phyloP scores from a whole-genome alignment of 53 echinoderm and acorn worm species.

The Zoroaster sp. region DNA sequence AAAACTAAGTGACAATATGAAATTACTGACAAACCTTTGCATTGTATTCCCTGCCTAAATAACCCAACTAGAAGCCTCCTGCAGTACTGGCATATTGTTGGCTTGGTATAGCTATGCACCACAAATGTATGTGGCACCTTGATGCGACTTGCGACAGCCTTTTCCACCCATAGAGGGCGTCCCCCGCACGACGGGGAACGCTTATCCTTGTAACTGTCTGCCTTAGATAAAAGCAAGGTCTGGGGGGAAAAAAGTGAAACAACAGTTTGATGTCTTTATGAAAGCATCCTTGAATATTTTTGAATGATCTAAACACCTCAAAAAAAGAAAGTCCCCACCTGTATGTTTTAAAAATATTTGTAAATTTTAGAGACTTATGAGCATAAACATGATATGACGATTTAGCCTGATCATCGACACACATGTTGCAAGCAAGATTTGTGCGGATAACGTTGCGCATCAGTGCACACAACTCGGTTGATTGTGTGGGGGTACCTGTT shows the following conservation, averaged over 20 bases:
- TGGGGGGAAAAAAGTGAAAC: not conserved
- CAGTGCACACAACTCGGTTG: no score
- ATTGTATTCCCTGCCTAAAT: constrained; percentile 97
- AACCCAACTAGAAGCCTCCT: constrained; percentile 89
- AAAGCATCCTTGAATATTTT: no score
- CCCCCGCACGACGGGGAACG: constrained; percentile 96
- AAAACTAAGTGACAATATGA: not conserved
- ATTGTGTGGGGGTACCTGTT: no score
- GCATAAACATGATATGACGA: no score
- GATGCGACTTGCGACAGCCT: constrained; percentile 94
- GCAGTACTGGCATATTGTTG: constrained; percentile 98
- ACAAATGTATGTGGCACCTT: constrained; percentile 99
- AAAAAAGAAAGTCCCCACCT: no score
- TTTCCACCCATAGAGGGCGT: constrained; percentile 97
- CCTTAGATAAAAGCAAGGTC: constrained; percentile 56
- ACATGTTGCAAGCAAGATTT: no score
- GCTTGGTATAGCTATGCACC: constrained; percentile 99
- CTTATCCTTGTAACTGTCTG: constrained; percentile 84
- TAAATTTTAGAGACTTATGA: no score
- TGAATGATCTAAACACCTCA: no score
- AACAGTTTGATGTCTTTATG: not conserved
- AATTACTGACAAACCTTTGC: constrained; percentile 79
- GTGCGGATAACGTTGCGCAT: no score
- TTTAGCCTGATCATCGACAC: no score
- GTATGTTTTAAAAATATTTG: no score